A percentile compares a stretch with the other conserved stretches of the same genome.
Evolutionary conservation across 2,797 vertebrate species (phyloP).

Genomic region (Balearica regulorum): DNA sequence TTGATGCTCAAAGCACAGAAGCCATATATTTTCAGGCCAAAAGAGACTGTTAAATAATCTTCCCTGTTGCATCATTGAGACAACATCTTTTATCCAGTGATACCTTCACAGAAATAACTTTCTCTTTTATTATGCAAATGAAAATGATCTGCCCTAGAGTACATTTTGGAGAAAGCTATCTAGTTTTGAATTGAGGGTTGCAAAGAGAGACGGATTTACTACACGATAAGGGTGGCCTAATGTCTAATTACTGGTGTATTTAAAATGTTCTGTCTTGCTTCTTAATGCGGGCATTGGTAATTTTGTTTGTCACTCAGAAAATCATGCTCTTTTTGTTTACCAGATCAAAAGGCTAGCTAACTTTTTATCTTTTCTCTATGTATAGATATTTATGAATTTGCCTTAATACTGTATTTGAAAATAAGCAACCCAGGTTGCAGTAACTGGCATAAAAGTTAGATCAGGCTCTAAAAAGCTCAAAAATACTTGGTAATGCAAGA

Average conservation of each 20-base stretch:
- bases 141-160: not conserved
- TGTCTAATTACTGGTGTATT: not conserved
- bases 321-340: not conserved
- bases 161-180: not conserved
- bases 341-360: not conserved
- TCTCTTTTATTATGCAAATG: not conserved
- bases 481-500: not conserved
- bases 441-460: not conserved
- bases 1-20: not conserved
- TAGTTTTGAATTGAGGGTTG: not conserved
- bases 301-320: not conserved
- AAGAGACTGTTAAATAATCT: not conserved
- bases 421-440: not conserved
- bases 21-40: not conserved
- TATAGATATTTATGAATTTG: not conserved
- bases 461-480: not conserved
- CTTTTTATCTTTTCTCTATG: not conserved
- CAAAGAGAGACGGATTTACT: not conserved
- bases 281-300: not conserved
- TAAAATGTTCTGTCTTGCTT: not conserved
- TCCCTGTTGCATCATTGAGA: not conserved
- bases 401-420: not conserved
- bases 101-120: not conserved
- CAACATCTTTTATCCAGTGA: not conserved
- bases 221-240: not conserved